Evolutionary conservation across 2,888 invertebrate species (phyloP).

Genomic region (Linnaemya vulpina): DNA sequence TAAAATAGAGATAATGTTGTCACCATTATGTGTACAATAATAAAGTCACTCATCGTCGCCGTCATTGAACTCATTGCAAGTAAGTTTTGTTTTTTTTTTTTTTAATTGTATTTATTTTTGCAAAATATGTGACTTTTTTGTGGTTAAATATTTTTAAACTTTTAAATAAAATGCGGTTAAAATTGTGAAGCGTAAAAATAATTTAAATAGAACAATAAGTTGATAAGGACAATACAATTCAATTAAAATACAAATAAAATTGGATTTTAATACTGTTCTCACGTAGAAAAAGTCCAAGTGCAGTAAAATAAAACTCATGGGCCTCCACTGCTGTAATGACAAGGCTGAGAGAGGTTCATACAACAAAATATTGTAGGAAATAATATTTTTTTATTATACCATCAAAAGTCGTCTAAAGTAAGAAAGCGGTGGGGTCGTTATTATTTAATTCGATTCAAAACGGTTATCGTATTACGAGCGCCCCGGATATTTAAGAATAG

Average conservation of each 20-base stretch:
- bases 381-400: no score
- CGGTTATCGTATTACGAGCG: no score
- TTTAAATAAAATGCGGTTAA: conserved; percentile 45
- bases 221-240: conserved; percentile 30
- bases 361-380: no score
- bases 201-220: conserved; percentile 36
- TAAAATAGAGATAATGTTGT: conserved; percentile 28
- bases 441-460: no score
- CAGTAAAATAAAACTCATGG: not conserved
- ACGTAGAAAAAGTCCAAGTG: not conserved
- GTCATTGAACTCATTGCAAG: conserved; percentile 30
- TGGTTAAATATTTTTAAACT: conserved; percentile 24
- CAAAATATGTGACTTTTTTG: conserved; percentile 17
- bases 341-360: no score
- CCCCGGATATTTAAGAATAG: no score
- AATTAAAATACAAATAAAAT: no score
- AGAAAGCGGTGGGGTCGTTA: no score
- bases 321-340: no score
- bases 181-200: conserved; percentile 12
- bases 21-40: conserved; percentile 23
- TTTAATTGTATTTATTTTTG: no score
- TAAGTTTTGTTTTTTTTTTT: no score
- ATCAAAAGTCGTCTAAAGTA: no score
- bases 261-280: conserved; percentile 3
- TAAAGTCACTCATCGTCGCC: conserved; percentile 23